Evolutionary conservation across 2,797 vertebrate species (phyloP).

Genomic region (Trematomus bernacchii): DNA sequence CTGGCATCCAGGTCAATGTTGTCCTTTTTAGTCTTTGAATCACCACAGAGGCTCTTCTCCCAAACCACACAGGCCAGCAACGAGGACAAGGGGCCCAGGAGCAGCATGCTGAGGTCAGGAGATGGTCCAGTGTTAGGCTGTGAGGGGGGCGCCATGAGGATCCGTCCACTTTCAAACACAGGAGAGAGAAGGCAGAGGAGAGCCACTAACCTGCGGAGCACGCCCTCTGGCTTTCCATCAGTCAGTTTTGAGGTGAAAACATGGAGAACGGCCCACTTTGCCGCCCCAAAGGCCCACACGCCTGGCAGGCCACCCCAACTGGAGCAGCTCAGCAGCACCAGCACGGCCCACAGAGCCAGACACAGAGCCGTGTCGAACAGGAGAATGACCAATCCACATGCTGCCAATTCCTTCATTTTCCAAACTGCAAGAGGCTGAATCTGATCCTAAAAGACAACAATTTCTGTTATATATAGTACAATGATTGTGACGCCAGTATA

Average conservation of each 20-base stretch:
- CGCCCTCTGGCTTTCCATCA: slow-evolving; percentile 21
- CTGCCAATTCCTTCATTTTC: slow-evolving; percentile 28
- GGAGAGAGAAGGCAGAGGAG: slow-evolving; percentile 80
- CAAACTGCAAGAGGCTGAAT: slow-evolving; percentile 1
- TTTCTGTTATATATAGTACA: background rate
- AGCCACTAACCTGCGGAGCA: slow-evolving; percentile 48
- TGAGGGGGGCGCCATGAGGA: slow-evolving; percentile 24
- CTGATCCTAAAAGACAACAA: slow-evolving; percentile 24
- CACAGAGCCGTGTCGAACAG: slow-evolving; percentile 54
- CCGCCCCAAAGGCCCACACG: slow-evolving; percentile 72
- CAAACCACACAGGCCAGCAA: slow-evolving; percentile 77
- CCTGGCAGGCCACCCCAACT: slow-evolving; percentile 38
- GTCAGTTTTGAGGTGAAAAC: slow-evolving; percentile 27
- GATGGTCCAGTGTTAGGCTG: slow-evolving; percentile 5
- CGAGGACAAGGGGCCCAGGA: slow-evolving; percentile 53
- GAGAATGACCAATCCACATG: slow-evolving; percentile 44
- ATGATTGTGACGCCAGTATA: background rate
- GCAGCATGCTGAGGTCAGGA: slow-evolving; percentile 60
- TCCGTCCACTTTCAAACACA: slow-evolving; percentile 62
- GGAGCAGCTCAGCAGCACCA: slow-evolving; percentile 41
- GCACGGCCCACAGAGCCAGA: slow-evolving; percentile 24
- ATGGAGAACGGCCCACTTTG: slow-evolving; percentile 66
- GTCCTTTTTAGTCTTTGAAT: slow-evolving; percentile 23
- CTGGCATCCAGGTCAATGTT: slow-evolving; percentile 42
- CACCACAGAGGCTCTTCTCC: slow-evolving; percentile 67